Conservation (phyloP, 2,888 invertebrate species). For the Balanococcus diminutus region DNA sequence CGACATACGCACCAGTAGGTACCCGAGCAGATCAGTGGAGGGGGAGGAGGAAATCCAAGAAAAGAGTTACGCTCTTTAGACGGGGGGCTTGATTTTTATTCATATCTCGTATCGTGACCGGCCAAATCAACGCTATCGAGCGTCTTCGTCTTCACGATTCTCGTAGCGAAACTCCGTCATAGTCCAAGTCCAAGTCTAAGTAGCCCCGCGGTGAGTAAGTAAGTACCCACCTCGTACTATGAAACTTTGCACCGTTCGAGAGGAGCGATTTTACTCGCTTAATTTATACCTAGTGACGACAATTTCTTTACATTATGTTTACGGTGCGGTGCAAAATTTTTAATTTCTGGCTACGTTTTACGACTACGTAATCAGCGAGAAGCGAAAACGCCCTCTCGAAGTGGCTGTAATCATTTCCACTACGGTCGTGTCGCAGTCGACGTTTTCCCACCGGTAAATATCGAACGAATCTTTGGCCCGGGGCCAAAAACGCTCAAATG, state of each 20-base stretch:
- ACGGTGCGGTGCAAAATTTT: neutral
- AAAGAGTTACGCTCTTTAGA: neutral
- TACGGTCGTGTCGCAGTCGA: neutral
- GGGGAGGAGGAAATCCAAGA: too few relatives aligned
- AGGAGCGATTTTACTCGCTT: neutral
- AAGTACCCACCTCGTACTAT: too few relatives aligned
- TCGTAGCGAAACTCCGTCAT: too few relatives aligned
- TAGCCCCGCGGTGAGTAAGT: too few relatives aligned
- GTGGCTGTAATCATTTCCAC: neutral
- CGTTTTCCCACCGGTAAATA: neutral
- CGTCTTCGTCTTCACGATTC: neutral
- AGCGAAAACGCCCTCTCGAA: neutral
- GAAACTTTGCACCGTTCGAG: too few relatives aligned
- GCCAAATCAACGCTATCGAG: constrained; percentile 19
- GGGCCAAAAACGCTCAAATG: neutral
- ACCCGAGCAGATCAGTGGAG: neutral
- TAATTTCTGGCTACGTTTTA: neutral
- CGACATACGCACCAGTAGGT: neutral
- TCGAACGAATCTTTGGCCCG: neutral
- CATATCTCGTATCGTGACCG: constrained; percentile 22
- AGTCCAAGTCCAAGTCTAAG: too few relatives aligned
- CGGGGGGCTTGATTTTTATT: neutral
- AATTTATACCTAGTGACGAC: neutral
- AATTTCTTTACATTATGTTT: neutral
- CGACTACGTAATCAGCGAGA: neutral